These are phyloP conservation scores for Leptinotarsa haldemani DNA, from an alignment of 2,888 invertebrate genomes.

Conservation along the genomic window DNA sequence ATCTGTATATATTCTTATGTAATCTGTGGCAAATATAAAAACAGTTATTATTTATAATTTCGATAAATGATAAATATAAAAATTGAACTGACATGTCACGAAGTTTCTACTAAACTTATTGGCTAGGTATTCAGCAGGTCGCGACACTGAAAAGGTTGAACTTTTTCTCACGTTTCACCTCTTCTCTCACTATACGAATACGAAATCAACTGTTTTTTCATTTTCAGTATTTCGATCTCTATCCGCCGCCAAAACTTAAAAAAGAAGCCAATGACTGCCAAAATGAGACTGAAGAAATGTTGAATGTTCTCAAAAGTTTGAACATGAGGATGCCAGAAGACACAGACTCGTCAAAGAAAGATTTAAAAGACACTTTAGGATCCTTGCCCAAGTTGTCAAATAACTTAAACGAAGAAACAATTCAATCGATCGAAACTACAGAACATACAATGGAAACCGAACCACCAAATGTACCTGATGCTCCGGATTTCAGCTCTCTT, in stretches of 20 bases:
- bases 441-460: conserved; percentile 5
- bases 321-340: conserved; percentile 27
- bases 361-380: conserved; percentile 7
- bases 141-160: too few species aligned
- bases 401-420: background rate
- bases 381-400: background rate
- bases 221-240: conserved; percentile 33
- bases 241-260: conserved; percentile 33
- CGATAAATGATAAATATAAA: too few species aligned
- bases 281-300: conserved; percentile 40
- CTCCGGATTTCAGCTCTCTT: conserved; percentile 10
- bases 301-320: conserved; percentile 36
- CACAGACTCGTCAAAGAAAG: background rate
- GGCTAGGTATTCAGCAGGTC: too few species aligned
- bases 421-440: background rate
- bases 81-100: too few species aligned
- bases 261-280: conserved; percentile 34
- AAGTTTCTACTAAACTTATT: too few species aligned
- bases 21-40: too few species aligned
- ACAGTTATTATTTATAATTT: too few species aligned
- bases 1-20: too few species aligned
- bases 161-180: too few species aligned
- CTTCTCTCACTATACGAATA: background rate
- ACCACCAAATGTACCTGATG: background rate
- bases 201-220: background rate